Conservation (phyloP, 2,113 vertebrate genomes). For the Cettia cetti region DNA sequence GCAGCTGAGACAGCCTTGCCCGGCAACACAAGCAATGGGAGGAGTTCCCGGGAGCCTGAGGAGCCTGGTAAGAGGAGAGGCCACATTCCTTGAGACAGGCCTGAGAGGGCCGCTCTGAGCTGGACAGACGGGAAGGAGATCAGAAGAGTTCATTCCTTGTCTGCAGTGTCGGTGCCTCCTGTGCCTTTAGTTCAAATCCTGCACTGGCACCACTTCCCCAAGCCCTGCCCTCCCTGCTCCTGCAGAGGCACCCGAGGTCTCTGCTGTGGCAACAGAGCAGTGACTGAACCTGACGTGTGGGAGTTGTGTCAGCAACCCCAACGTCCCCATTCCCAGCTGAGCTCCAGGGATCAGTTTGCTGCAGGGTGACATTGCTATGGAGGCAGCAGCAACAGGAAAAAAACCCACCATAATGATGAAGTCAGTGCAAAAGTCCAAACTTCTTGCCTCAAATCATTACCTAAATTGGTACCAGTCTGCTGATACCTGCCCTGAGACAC, state of each 20-base stretch:
- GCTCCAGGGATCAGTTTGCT: neutral
- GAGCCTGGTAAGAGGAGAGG: conserved; percentile 57
- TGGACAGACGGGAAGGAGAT: neutral
- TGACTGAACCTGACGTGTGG: too few species aligned
- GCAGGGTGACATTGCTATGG: neutral
- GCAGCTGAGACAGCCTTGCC: conserved; percentile 17
- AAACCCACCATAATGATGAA: neutral
- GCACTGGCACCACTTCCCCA: neutral
- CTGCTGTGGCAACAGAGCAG: too few species aligned
- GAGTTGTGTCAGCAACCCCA: neutral
- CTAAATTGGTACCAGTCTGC: too few species aligned
- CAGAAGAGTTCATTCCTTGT: neutral
- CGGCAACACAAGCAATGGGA: neutral
- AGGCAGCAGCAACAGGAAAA: neutral
- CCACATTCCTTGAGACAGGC: neutral
- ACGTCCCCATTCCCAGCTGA: neutral
- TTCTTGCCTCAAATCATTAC: too few species aligned
- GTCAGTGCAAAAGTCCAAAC: neutral
- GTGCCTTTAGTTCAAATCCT: neutral
- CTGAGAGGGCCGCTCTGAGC: neutral
- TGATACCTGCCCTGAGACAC: neutral
- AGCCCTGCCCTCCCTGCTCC: neutral
- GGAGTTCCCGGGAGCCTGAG: neutral
- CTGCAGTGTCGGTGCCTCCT: neutral
- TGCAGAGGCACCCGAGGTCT: neutral